Conservation (phyloP, 2,797 vertebrate genomes). For the Melanotaenia pygmaea region DNA sequence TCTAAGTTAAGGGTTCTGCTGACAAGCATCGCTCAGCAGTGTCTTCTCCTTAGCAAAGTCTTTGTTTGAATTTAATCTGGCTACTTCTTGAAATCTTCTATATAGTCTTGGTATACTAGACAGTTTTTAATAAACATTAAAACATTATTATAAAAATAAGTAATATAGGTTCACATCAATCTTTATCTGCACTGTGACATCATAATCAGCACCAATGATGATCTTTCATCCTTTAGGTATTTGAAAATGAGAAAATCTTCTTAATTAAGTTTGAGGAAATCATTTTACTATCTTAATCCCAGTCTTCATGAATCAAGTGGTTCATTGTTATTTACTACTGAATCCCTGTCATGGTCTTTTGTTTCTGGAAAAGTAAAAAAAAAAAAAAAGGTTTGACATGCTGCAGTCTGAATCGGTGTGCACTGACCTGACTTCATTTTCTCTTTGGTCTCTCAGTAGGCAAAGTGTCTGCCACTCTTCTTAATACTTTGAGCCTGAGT, state of each 20-base stretch:
- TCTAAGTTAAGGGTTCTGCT: conserved; percentile 18
- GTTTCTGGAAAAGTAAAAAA: neutral
- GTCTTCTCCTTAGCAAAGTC: neutral
- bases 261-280: neutral
- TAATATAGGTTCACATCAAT: neutral
- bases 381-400: conserved; percentile 13
- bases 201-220: neutral
- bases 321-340: neutral
- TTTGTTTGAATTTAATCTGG: neutral
- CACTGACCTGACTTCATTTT: conserved; percentile 59
- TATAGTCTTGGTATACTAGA: neutral
- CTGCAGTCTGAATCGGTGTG: conserved; percentile 45
- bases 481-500: conserved; percentile 51
- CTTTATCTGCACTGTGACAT: neutral
- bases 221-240: neutral
- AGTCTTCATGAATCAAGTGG: neutral
- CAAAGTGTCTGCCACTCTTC: conserved; percentile 57
- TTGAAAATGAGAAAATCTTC: neutral
- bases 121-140: neutral
- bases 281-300: neutral
- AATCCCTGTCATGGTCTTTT: conserved; percentile 5
- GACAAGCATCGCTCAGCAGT: neutral
- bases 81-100: neutral
- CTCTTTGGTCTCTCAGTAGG: conserved; percentile 71
- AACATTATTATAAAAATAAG: neutral